phyloP scores from a whole-genome alignment of 1,140 invertebrate genomes.

The Triops longicaudatus region DNA sequence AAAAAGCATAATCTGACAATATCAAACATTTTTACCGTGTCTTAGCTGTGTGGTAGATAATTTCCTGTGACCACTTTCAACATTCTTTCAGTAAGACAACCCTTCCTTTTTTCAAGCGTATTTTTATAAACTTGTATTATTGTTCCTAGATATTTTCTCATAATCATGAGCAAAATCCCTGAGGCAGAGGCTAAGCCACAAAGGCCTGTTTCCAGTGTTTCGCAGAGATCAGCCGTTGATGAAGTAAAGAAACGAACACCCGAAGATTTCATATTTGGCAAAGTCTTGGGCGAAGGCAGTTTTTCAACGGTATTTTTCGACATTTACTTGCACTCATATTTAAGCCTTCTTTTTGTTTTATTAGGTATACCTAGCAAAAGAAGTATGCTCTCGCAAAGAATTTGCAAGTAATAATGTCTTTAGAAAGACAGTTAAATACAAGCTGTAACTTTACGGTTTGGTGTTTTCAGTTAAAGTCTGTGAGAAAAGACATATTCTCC shows the following conservation, averaged over 20 bases:
- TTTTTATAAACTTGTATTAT: too few species aligned
- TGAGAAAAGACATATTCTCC: slow-evolving; percentile 82
- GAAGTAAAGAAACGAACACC: slow-evolving; percentile 52
- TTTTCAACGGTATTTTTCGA: slow-evolving; percentile 71
- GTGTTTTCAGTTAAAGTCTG: slow-evolving; percentile 80
- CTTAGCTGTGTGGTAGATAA: too few species aligned
- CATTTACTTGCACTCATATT: slow-evolving; percentile 13
- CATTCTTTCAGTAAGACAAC: too few species aligned
- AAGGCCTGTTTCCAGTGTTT: too few species aligned
- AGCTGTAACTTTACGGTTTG: slow-evolving; percentile 23
- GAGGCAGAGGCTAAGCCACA: too few species aligned
- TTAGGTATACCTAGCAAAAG: slow-evolving; percentile 81
- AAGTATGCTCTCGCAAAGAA: slow-evolving; percentile 77
- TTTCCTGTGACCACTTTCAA: too few species aligned
- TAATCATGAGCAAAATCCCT: too few species aligned
- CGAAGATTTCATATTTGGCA: slow-evolving; percentile 91
- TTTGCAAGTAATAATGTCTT: slow-evolving; percentile 74
- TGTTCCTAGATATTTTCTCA: too few species aligned
- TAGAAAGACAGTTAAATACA: neutral
- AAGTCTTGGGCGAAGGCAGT: slow-evolving; percentile 90
- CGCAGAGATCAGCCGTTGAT: too few species aligned
- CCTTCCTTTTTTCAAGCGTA: too few species aligned
- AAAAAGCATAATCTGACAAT: too few species aligned
- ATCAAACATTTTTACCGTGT: too few species aligned
- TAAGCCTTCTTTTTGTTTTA: slow-evolving; percentile 32